These are phyloP conservation scores for Nezara viridula DNA, from an alignment of 2,888 invertebrate species.

Conservation along the genomic window DNA sequence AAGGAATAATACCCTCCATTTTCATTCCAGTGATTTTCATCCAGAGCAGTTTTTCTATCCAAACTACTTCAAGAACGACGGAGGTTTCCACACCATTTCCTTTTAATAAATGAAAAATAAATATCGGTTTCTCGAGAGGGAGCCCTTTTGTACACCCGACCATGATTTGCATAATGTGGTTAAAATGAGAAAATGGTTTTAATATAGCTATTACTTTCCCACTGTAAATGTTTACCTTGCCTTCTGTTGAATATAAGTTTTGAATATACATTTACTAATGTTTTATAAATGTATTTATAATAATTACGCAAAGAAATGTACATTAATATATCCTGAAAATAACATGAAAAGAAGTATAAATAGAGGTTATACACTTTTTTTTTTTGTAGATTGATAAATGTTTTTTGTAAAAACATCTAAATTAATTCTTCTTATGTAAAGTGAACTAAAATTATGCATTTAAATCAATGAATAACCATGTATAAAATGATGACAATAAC, in stretches of 20 bases:
- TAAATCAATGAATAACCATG: too few species aligned
- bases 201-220: conserved; percentile 53
- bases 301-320: too few species aligned
- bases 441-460: too few species aligned
- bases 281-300: not conserved
- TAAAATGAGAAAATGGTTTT: conserved; percentile 56
- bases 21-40: conserved; percentile 25
- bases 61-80: not conserved
- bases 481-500: too few species aligned
- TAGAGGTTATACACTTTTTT: too few species aligned
- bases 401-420: too few species aligned
- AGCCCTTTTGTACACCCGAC: conserved; percentile 10
- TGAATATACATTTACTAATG: not conserved
- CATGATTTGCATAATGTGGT: conserved; percentile 55
- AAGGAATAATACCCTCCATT: not conserved
- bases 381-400: too few species aligned
- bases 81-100: conserved; percentile 51
- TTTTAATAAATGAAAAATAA: conserved; percentile 53
- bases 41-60: not conserved
- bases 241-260: not conserved
- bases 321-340: too few species aligned
- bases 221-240: not conserved
- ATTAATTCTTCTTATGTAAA: too few species aligned
- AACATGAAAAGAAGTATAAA: too few species aligned
- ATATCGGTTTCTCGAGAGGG: not conserved